phyloP scores from a whole-genome alignment of 37 sponge, comb jelly and placozoan species.

The Hexactinellida sp. region DNA sequence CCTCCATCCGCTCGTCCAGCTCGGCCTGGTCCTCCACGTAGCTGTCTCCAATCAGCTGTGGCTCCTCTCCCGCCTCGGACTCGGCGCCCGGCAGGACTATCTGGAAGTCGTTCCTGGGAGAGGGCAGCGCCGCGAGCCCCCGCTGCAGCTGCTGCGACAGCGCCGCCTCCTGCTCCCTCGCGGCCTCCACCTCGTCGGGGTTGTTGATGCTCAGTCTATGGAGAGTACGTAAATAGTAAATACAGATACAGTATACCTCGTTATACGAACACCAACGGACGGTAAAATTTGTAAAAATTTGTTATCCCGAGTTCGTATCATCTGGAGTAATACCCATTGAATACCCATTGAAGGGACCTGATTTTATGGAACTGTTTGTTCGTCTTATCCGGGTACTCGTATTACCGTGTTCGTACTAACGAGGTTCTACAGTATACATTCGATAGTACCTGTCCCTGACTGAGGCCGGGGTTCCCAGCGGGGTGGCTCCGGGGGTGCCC shows the following conservation, averaged over 20 bases:
- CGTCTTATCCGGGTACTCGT: no score
- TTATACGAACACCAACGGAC: no score
- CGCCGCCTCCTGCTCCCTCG: background rate
- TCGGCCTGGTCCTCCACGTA: slow-evolving; percentile 53
- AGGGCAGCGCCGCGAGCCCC: slow-evolving; percentile 67
- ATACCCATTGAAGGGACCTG: no score
- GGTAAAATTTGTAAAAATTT: no score
- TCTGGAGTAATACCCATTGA: no score
- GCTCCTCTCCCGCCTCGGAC: slow-evolving; percentile 22
- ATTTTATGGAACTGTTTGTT: no score
- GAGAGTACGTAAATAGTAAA: background rate
- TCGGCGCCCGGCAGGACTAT: slow-evolving; percentile 73
- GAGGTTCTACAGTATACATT: no score
- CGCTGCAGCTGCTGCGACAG: slow-evolving; percentile 23
- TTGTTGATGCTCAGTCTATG: background rate
- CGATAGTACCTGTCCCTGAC: background rate
- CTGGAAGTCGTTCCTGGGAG: slow-evolving; percentile 92
- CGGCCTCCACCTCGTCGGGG: background rate
- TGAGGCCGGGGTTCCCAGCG: slow-evolving; percentile 18
- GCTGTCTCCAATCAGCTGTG: background rate
- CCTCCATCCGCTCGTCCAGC: slow-evolving; percentile 38
- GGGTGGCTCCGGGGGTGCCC: slow-evolving; percentile 20
- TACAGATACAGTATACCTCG: background rate
- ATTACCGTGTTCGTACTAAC: no score
- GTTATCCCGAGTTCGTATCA: no score